Evolutionary conservation across 2,797 vertebrate genomes (phyloP).

Genomic region (Galagoides demidoff): DNA sequence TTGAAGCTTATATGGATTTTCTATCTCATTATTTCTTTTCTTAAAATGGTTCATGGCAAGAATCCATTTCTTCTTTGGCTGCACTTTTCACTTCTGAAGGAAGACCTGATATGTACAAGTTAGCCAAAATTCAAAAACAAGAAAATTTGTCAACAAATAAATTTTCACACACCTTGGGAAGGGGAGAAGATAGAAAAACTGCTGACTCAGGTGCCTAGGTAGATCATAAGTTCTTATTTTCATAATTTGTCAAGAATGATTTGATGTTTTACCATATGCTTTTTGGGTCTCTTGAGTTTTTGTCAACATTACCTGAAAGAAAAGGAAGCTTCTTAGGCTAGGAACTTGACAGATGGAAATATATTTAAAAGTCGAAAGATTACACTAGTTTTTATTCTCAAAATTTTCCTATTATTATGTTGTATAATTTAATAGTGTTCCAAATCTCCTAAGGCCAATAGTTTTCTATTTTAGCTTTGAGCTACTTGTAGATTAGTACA

Average conservation of each 20-base stretch:
- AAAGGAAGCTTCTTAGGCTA: not conserved
- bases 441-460: not conserved
- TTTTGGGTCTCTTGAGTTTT: constrained; percentile 26
- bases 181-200: constrained; percentile 11
- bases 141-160: constrained; percentile 64
- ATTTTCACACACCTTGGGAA: constrained; percentile 50
- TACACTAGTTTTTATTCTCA: constrained; percentile 26
- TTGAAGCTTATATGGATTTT: constrained; percentile 83
- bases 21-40: constrained; percentile 71
- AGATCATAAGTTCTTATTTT: constrained; percentile 31
- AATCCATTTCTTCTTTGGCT: constrained; percentile 69
- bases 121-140: constrained; percentile 69
- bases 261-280: not conserved
- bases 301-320: not conserved
- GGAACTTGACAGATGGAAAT: constrained; percentile 8
- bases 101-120: constrained; percentile 54
- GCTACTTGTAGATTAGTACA: not conserved
- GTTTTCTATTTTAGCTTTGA: not conserved
- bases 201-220: not conserved
- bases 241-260: not conserved
- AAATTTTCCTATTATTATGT: constrained; percentile 1
- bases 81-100: constrained; percentile 60
- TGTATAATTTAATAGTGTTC: constrained; percentile 26
- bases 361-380: not conserved
- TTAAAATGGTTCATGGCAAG: constrained; percentile 59